phyloP scores from a whole-genome alignment of 2,113 vertebrate species.

The Jaculus jaculus region DNA sequence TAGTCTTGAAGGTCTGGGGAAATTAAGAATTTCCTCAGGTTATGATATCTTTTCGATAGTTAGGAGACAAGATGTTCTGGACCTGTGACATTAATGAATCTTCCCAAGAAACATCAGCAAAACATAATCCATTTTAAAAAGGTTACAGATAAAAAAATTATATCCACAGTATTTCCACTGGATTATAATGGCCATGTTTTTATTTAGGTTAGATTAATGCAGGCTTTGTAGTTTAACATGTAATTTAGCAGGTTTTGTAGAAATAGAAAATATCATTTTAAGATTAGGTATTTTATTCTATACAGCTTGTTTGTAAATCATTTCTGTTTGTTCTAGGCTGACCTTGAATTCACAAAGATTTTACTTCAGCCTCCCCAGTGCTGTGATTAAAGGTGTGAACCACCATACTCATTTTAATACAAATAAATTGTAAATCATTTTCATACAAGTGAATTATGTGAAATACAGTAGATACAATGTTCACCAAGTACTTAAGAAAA shows the following conservation, averaged over 20 bases:
- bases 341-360: no score
- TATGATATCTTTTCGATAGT: neutral
- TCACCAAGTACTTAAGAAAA: slow-evolving; percentile 4
- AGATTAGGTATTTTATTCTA: slow-evolving; percentile 45
- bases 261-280: slow-evolving; percentile 50
- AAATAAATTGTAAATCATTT: slow-evolving; percentile 2
- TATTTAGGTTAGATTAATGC: neutral
- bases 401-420: neutral
- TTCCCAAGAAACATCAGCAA: neutral
- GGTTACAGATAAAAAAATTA: neutral
- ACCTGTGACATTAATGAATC: neutral
- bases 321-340: neutral
- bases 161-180: slow-evolving; percentile 12
- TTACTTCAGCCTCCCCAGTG: no score
- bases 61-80: neutral
- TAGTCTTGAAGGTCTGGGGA: neutral
- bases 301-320: slow-evolving; percentile 33
- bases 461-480: slow-evolving; percentile 13
- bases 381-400: no score
- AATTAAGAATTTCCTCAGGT: neutral
- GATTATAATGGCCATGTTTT: neutral
- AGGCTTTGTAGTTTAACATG: neutral
- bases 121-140: neutral
- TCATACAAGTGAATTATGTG: neutral
- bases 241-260: slow-evolving; percentile 6